These are phyloP conservation scores for Drosophila algonquin DNA, from an alignment of 2,888 invertebrate species.

Conservation along the genomic window DNA sequence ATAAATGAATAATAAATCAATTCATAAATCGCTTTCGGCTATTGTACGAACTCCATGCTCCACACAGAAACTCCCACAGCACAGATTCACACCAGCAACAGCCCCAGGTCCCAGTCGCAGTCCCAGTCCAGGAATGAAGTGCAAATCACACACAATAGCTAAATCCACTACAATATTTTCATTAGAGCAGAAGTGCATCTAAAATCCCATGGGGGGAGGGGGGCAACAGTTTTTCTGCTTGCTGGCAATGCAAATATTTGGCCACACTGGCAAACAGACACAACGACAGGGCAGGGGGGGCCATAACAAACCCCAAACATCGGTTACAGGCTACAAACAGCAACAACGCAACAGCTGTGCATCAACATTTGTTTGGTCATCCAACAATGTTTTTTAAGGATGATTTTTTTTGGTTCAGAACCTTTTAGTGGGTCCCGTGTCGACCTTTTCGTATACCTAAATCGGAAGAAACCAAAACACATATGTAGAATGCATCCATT, in stretches of 20 bases:
- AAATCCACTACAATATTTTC: conserved; percentile 35
- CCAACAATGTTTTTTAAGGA: conserved; percentile 34
- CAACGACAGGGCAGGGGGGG: conserved; percentile 3
- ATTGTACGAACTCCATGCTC: background rate
- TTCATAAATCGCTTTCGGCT: background rate
- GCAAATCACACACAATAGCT: background rate
- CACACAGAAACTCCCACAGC: background rate
- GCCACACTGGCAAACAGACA: conserved; percentile 48
- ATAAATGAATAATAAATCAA: background rate
- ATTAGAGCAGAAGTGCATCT: conserved; percentile 36
- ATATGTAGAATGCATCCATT: background rate
- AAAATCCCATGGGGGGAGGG: conserved; percentile 33
- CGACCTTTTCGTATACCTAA: background rate
- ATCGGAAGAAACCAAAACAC: background rate
- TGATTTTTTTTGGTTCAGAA: background rate
- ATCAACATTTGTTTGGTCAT: conserved; percentile 49
- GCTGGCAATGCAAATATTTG: conserved; percentile 59
- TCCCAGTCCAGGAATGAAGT: background rate
- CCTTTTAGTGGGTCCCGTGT: background rate
- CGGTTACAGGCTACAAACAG: conserved; percentile 12
- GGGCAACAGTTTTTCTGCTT: conserved; percentile 25
- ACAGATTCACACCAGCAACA: background rate
- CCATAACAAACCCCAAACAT: conserved; percentile 16
- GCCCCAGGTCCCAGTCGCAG: no score
- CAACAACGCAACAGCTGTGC: conserved; percentile 48